phyloP scores from a whole-genome alignment of 2,888 invertebrate genomes.

The Ormyrus thymus region DNA sequence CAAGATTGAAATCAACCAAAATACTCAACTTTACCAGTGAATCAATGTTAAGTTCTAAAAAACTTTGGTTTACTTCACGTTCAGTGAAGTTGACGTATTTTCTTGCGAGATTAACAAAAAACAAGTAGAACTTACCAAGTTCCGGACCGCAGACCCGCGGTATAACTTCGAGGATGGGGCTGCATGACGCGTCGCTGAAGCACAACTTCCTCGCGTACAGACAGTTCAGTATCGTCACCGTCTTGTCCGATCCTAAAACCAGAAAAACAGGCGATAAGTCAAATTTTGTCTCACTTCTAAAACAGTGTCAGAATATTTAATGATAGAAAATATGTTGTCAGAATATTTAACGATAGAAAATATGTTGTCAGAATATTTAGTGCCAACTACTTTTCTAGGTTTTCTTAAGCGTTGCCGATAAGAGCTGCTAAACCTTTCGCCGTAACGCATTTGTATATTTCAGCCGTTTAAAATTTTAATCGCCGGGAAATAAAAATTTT shows the following conservation, averaged over 20 bases:
- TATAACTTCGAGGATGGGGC: conserved; percentile 92
- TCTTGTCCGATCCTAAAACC: conserved; percentile 85
- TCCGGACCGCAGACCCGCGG: conserved; percentile 93
- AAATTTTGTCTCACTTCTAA: no score
- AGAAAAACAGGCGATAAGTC: neutral
- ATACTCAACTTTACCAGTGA: neutral
- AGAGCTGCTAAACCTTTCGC: neutral
- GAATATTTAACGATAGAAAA: no score
- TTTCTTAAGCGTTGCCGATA: neutral
- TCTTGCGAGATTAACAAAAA: neutral
- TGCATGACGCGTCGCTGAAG: conserved; percentile 92
- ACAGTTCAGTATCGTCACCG: conserved; percentile 90
- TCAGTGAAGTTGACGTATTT: no score
- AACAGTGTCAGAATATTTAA: no score
- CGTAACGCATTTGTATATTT: neutral
- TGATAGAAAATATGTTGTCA: no score
- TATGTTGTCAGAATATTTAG: no score
- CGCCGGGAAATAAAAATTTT: no score
- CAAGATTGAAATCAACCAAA: no score
- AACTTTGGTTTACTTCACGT: no score
- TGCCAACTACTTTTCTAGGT: no score
- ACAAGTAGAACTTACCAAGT: conserved; percentile 80
- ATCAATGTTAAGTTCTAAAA: neutral
- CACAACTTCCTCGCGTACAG: conserved; percentile 91
- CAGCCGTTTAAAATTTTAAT: no score